Percentiles rank a stretch among this genome's conserved stretches.
These are phyloP conservation scores for Microplitis demolitor DNA, from an alignment of 1,140 invertebrate genomes.

Conservation along the genomic window DNA sequence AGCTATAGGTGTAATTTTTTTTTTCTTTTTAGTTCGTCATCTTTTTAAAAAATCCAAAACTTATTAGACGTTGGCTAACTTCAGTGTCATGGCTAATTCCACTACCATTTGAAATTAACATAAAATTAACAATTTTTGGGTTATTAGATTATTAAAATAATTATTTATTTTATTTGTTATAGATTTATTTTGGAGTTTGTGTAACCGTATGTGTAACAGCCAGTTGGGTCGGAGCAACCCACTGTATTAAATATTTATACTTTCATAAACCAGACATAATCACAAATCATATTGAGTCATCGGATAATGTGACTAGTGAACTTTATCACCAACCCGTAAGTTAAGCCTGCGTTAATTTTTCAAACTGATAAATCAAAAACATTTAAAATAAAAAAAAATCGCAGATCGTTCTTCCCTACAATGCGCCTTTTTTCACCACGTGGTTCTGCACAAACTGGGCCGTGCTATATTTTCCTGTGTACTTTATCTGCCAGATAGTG, in stretches of 20 bases:
- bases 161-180: constrained; percentile 50
- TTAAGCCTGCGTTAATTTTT: neutral
- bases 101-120: too few relatives aligned
- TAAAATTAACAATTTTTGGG: too few relatives aligned
- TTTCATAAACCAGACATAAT: constrained; percentile 59
- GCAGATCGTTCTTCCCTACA: constrained; percentile 69
- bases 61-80: too few relatives aligned
- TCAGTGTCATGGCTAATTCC: too few relatives aligned
- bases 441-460: constrained; percentile 96
- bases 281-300: constrained; percentile 35
- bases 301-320: constrained; percentile 54
- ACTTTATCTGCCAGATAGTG: constrained; percentile 74
- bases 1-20: too few relatives aligned
- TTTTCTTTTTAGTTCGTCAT: too few relatives aligned
- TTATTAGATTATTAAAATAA: too few relatives aligned
- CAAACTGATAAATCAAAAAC: neutral
- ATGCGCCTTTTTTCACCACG: constrained; percentile 91
- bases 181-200: constrained; percentile 87
- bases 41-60: too few relatives aligned
- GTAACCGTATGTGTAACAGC: constrained; percentile 82
- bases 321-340: constrained; percentile 58
- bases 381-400: constrained; percentile 48
- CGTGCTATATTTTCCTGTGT: constrained; percentile 88
- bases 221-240: constrained; percentile 88
- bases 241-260: constrained; percentile 87